Base-by-base conservation (phyloP, 2,888 invertebrate species). In the Luperina testacea region DNA sequence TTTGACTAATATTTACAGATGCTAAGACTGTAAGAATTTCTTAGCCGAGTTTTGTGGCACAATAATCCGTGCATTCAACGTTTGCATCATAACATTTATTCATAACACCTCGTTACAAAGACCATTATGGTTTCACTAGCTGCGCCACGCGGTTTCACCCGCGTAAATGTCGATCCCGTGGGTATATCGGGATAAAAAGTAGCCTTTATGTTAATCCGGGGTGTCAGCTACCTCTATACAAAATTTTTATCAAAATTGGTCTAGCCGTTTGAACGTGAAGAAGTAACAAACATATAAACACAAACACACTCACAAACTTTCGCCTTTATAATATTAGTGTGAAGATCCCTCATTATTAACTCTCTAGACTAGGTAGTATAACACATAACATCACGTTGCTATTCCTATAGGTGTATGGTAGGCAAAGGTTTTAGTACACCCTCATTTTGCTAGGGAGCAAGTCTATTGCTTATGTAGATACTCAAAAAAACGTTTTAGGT, bases 51-150 rank as follows among this genome's bases (percentile, higher is more conserved):
- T 69, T 64, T 74, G 53, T 63, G 48, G 75, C 53, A 70, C n/a
- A 74, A 67, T 80, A 64, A 48, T 65, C 53, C 57, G 70, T 5
- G 74, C 74, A 72, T 74, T 71, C 72, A 51, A 38, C 51, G 68
- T 64, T 57, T 78, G 83, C 83, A 84, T 83, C 84, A 83, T 86
- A 84, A 84, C 72, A 84, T 83, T 76, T 3, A 65, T 48, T 84
- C 82, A 83, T 69, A 83, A 75, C 82, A 80, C 32, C 32, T 61
- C 75, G 11, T 61, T 65, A 74, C 74, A 75, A 64, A 80, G 75
- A 32, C 61, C 69, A 61, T 69, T 83, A 38, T 65, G 61, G 32
- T n/a, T 77, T 59, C 63, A 51, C 6, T 38, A 38, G 38, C 38
- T 38, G 38, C 6, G 38, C 38, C 38, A 6, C 38, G 38, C 38